phyloP scores from a whole-genome alignment of 1,140 invertebrate species.

The Diuraphis noxia region DNA sequence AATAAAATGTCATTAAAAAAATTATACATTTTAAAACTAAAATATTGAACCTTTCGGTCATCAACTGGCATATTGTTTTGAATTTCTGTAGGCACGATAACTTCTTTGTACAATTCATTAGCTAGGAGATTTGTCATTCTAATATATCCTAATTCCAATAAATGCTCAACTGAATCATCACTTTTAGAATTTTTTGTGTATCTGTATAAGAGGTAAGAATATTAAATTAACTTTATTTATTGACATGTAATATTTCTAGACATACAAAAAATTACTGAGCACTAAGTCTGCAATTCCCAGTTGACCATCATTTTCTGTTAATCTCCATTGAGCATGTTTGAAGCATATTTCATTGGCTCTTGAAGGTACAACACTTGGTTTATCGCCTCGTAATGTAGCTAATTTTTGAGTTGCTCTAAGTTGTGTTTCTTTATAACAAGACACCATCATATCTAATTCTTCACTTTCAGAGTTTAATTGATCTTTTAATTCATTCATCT shows the following conservation, averaged over 20 bases:
- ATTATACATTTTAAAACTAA: slow-evolving; percentile 34
- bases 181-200: slow-evolving; percentile 96
- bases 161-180: slow-evolving; percentile 95
- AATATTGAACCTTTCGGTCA: slow-evolving; percentile 66
- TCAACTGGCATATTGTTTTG: slow-evolving; percentile 86
- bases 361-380: slow-evolving; percentile 73
- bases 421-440: slow-evolving; percentile 86
- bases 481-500: slow-evolving; percentile 90
- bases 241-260: slow-evolving; percentile 54
- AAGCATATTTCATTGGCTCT: slow-evolving; percentile 97
- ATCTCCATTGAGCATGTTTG: slow-evolving; percentile 96
- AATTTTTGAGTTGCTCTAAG: slow-evolving; percentile 68
- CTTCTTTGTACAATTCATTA: slow-evolving; percentile 92
- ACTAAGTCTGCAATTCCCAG: slow-evolving; percentile 94
- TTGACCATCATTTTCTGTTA: slow-evolving; percentile 97
- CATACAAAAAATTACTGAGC: slow-evolving; percentile 91
- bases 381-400: slow-evolving; percentile 64
- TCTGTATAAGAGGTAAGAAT: slow-evolving; percentile 59
- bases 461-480: slow-evolving; percentile 83
- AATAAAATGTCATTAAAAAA: neutral
- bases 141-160: slow-evolving; percentile 95
- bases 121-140: slow-evolving; percentile 93
- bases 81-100: slow-evolving; percentile 83
- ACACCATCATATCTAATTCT: slow-evolving; percentile 81
- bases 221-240: neutral